Evolutionary conservation across 2,888 invertebrate species (phyloP), one percentile per base, ranked within the genome.

Genomic region (Blastobasis adustella): DNA sequence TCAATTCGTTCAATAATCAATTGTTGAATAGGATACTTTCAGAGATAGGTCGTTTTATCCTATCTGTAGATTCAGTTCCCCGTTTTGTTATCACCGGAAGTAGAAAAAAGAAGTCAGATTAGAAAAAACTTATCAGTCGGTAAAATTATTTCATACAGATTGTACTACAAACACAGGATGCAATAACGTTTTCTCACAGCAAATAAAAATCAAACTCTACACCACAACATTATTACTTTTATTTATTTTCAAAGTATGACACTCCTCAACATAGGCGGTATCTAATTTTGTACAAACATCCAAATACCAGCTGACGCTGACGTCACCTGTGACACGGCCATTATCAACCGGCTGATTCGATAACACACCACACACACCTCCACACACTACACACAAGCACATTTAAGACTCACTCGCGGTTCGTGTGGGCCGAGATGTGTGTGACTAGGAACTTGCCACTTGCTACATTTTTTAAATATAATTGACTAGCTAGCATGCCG

Each of bases 241-340:
- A 37, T 37, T 45, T 36, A 7, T 36, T 36, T 10, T 7, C 6
- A 45, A 45, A 36, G 42, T 42, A 42, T 10, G 42, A 42, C 9
- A n/a, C 9, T 42, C 10, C 10, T 42, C 42, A n/a, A 37, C 40
- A 9, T 36, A 5, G 10, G 38, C 38, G 43, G 48, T 46, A 42
- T 54, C 49, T 51, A 51, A 51, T 51, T 54, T 39, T 45, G 36
- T 40, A 45, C 23, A 45, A 51, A 52, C 40, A 47, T 39, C 45
- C 10, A 45, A 50, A 49, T 40, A 50, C 51, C 54, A 54, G 54
- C 54, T 54, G 54, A 52, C 48, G 47, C 8, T 52, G 54, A 54
- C 54, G 54, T 54, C 42, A 54, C 37, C 6, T 37, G 51, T 51
- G 54, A 51, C 51, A 51, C 49, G 10, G 47, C 46, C 53, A 51